A percentile compares a stretch with the other conserved stretches of the same genome.
phyloP scores from a whole-genome alignment of 1,140 invertebrate species.

The Drosophila sechellia region DNA sequence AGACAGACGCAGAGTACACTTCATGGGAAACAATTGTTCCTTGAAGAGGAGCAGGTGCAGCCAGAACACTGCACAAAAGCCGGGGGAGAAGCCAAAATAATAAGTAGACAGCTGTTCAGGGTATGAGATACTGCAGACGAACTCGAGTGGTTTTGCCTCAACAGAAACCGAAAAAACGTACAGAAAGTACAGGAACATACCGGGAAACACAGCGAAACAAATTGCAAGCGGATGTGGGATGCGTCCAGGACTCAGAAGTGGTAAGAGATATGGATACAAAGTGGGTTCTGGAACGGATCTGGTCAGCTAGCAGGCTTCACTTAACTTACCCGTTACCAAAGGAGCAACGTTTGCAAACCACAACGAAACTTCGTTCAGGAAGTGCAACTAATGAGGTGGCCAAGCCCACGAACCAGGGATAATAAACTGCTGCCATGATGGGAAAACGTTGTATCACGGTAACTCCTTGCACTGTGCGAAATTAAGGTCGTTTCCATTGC shows the following conservation, averaged over 20 bases:
- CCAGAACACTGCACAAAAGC: conserved; percentile 16
- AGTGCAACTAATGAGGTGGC: conserved; percentile 49
- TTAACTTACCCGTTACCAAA: conserved; percentile 7
- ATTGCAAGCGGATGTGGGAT: conserved; percentile 60
- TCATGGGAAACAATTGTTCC: conserved; percentile 56
- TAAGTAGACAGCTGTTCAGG: conserved; percentile 49
- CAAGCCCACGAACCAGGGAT: conserved; percentile 19
- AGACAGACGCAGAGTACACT: conserved; percentile 11
- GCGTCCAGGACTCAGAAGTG: conserved; percentile 47
- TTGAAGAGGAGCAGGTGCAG: conserved; percentile 36
- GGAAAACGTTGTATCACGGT: not conserved
- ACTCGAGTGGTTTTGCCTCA: conserved; percentile 37
- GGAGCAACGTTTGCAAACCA: conserved; percentile 22
- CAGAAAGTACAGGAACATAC: conserved; percentile 5
- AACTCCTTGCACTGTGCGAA: no score
- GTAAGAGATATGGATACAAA: conserved; percentile 15
- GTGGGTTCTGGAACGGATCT: conserved; percentile 8
- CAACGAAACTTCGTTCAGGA: conserved; percentile 33
- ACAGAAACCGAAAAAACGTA: conserved; percentile 17
- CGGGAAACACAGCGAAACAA: conserved; percentile 29
- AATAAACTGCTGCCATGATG: conserved; percentile 5
- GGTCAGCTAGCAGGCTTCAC: conserved; percentile 23
- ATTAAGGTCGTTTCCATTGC: no score
- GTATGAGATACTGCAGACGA: conserved; percentile 36
- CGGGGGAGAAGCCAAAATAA: conserved; percentile 52